Percentiles rank a stretch among this genome's conserved stretches.
Evolutionary conservation across 2,113 vertebrate species (phyloP).

Genomic region (Planiliza haematocheilus): DNA sequence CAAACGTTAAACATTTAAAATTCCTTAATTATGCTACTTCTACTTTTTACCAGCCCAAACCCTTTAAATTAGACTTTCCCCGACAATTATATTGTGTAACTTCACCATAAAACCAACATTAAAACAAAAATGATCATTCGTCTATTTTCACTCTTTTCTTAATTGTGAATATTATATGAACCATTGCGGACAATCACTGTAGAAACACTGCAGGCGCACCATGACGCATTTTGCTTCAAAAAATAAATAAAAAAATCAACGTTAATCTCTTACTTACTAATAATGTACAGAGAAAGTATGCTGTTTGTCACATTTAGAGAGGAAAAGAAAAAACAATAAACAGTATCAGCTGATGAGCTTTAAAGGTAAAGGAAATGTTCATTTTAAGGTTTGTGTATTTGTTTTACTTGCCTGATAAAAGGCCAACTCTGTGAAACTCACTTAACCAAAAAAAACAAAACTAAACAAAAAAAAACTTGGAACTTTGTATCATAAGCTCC

Average conservation of each 20-base stretch:
- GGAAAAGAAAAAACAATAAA: slow-evolving; percentile 40
- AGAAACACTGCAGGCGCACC: slow-evolving; percentile 57
- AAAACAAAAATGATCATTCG: slow-evolving; percentile 35
- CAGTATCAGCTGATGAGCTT: slow-evolving; percentile 57
- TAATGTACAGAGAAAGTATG: slow-evolving; percentile 78
- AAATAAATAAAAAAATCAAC: slow-evolving; percentile 16
- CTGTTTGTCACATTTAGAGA: slow-evolving; percentile 69
- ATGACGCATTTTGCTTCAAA: slow-evolving; percentile 60
- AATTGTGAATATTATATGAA: slow-evolving; percentile 59
- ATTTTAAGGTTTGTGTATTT: slow-evolving; percentile 74
- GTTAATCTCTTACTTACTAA: slow-evolving; percentile 67
- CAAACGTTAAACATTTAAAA: slow-evolving; percentile 40
- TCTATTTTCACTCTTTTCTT: slow-evolving; percentile 40
- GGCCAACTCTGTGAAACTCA: slow-evolving; percentile 77
- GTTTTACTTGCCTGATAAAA: slow-evolving; percentile 70
- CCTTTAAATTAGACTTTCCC: slow-evolving; percentile 50
- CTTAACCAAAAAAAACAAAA: slow-evolving; percentile 75
- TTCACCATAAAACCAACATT: slow-evolving; percentile 28
- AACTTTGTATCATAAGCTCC: slow-evolving; percentile 70
- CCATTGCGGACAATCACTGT: slow-evolving; percentile 56
- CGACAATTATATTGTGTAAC: slow-evolving; percentile 30
- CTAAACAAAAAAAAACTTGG: not conserved
- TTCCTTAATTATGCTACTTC: slow-evolving; percentile 13
- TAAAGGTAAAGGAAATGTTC: slow-evolving; percentile 68
- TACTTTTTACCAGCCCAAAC: slow-evolving; percentile 29